phyloP scores from a whole-genome alignment of 1,140 invertebrate genomes.

The Drosophila santomea region DNA sequence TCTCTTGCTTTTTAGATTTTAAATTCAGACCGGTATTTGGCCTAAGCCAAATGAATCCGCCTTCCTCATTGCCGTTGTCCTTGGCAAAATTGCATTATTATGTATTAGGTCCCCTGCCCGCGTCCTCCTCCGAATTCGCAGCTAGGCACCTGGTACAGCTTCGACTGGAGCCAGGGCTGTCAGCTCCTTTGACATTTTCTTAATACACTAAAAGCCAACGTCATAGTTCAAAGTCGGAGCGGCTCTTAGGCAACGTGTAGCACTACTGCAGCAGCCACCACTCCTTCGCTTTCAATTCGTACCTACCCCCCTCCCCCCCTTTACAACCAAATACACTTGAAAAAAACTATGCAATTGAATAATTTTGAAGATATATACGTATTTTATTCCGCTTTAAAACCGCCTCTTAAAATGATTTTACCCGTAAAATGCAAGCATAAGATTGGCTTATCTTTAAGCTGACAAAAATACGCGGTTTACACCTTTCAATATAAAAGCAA shows the following conservation, averaged over 20 bases:
- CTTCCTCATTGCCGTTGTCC: conserved; percentile 54
- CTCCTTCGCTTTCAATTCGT: background rate
- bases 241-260: conserved; percentile 67
- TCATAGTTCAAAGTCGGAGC: conserved; percentile 74
- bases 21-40: conserved; percentile 28
- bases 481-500: too few relatives aligned
- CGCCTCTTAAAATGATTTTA: too few relatives aligned
- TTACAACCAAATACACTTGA: conserved; percentile 8
- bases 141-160: conserved; percentile 32
- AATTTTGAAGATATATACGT: too few relatives aligned
- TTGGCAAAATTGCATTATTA: conserved; percentile 74
- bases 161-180: conserved; percentile 32
- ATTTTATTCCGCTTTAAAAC: too few relatives aligned
- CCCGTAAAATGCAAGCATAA: too few relatives aligned
- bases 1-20: conserved; percentile 25
- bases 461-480: too few relatives aligned
- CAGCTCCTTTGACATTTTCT: conserved; percentile 60
- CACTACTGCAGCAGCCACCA: conserved; percentile 61
- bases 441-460: too few relatives aligned
- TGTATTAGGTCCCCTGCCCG: conserved; percentile 55
- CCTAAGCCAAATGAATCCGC: conserved; percentile 73
- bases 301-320: background rate
- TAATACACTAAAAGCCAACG: conserved; percentile 81
- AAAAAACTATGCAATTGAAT: background rate
- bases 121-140: background rate